Conservation (phyloP, 2,113 vertebrate genomes). For the Seriola dumerili region DNA sequence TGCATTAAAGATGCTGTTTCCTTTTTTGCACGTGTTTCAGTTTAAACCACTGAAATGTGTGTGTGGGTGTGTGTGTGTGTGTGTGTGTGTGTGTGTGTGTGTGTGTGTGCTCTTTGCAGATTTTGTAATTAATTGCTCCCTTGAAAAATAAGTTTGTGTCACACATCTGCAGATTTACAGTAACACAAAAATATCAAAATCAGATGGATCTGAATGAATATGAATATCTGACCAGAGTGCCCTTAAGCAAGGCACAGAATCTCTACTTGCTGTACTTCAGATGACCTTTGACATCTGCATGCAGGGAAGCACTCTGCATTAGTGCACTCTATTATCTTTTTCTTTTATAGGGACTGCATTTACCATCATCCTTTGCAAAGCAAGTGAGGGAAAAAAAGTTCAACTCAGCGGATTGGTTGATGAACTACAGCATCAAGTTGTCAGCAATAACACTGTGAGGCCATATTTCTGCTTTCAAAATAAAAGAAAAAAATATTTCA, state of each 20-base stretch:
- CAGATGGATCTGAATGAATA: neutral
- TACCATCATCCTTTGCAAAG: constrained; percentile 55
- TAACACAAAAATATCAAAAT: neutral
- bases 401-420: constrained; percentile 24
- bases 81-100: neutral
- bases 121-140: too few species aligned
- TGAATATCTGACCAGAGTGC: too few species aligned
- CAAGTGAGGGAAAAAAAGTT: neutral
- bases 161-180: too few species aligned
- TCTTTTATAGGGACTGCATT: constrained; percentile 23
- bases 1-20: constrained; percentile 42
- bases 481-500: constrained; percentile 30
- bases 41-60: neutral
- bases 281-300: neutral
- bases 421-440: constrained; percentile 10
- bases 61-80: neutral
- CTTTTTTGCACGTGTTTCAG: neutral
- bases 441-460: neutral
- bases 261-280: too few species aligned
- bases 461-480: constrained; percentile 33
- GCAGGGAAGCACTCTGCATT: too few species aligned
- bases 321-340: too few species aligned
- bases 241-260: neutral
- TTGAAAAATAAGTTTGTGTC: too few species aligned
- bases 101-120: too few species aligned